These are phyloP conservation scores for Heliconius himera DNA, from an alignment of 1,140 invertebrate species.

Conservation along the genomic window DNA sequence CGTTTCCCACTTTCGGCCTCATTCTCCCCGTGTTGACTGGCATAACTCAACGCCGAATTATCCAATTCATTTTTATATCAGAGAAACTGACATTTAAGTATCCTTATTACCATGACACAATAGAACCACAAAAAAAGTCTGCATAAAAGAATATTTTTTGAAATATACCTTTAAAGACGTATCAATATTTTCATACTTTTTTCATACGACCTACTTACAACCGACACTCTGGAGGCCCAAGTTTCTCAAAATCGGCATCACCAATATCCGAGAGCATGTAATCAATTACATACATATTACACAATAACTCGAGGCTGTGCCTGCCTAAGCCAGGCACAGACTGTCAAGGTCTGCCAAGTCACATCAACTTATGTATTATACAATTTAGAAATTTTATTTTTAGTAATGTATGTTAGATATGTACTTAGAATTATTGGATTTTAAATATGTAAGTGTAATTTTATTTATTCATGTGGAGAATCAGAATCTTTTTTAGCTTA, in stretches of 20 bases:
- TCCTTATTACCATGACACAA: too few species aligned
- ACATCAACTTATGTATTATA: background rate
- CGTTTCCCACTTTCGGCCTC: too few species aligned
- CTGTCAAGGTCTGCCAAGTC: conserved; percentile 4
- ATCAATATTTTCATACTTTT: background rate
- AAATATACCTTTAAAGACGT: too few species aligned
- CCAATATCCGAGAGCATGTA: background rate
- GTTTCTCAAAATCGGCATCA: background rate
- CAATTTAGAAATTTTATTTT: background rate
- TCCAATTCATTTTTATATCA: too few species aligned
- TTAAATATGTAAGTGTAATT: too few species aligned
- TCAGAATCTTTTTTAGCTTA: too few species aligned
- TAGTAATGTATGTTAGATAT: background rate
- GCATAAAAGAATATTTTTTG: too few species aligned
- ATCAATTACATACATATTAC: conserved; percentile 16
- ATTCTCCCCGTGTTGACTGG: too few species aligned
- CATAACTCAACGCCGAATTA: too few species aligned
- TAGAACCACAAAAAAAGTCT: too few species aligned
- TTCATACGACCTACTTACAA: background rate
- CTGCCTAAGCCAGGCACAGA: conserved; percentile 22
- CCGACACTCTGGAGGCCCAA: background rate
- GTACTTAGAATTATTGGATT: background rate
- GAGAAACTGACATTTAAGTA: too few species aligned
- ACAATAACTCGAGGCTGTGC: conserved; percentile 18
- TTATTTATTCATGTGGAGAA: too few species aligned